Percentiles rank a stretch among this genome's conserved stretches.
Conservation (phyloP, 2,797 vertebrate genomes). For the Crax fasciolata region DNA sequence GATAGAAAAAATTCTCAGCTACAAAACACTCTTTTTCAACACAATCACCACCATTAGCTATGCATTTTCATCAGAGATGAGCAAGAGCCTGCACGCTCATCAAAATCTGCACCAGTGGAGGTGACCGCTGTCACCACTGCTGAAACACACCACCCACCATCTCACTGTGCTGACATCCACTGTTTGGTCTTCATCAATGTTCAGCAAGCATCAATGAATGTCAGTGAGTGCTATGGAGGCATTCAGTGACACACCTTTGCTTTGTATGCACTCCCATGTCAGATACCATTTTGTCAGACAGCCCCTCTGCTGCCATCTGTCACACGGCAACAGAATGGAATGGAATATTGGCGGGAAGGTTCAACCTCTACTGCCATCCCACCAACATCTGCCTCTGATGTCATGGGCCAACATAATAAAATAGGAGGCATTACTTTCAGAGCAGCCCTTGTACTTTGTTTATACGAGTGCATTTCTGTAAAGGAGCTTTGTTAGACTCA, state of each 20-base stretch:
- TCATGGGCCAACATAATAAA: not conserved
- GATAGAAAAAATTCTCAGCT: not conserved
- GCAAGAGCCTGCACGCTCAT: not conserved
- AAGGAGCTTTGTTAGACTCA: not conserved
- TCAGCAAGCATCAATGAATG: not conserved
- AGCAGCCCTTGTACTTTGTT: not conserved
- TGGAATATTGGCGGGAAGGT: not conserved
- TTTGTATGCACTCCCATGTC: no score
- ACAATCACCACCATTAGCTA: not conserved
- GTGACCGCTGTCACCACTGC: not conserved
- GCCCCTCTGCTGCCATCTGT: not conserved
- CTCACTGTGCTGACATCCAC: not conserved
- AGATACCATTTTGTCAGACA: not conserved
- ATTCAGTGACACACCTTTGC: no score
- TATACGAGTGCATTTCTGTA: not conserved
- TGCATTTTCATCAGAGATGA: not conserved
- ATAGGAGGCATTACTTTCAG: not conserved
- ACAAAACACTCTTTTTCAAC: not conserved
- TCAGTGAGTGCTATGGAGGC: no score
- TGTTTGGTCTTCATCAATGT: not conserved
- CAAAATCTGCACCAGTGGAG: not conserved
- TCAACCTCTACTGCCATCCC: not conserved
- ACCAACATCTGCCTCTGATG: not conserved
- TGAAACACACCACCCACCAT: not conserved
- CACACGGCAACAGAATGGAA: not conserved